Conservation (phyloP, 2,113 vertebrate species). For the Scomber japonicus region DNA sequence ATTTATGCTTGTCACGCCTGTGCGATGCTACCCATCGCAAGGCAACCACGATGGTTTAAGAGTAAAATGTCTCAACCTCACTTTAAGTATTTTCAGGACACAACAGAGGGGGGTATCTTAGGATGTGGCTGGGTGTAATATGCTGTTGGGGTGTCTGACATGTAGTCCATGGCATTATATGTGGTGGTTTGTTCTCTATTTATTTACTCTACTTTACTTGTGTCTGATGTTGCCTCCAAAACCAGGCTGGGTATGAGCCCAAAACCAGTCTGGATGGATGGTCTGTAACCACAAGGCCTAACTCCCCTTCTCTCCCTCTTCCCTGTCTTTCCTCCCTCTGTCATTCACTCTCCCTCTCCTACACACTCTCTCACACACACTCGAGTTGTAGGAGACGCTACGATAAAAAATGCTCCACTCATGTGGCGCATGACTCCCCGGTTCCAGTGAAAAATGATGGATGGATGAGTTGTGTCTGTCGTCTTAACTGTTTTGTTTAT, state of each 20-base stretch:
- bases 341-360: conserved; percentile 41
- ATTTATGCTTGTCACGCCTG: conserved; percentile 68
- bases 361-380: conserved; percentile 9
- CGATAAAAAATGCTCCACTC: conserved; percentile 29
- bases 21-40: conserved; percentile 52
- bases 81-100: conserved; percentile 52
- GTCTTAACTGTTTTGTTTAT: conserved; percentile 69
- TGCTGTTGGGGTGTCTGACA: conserved; percentile 48
- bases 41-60: conserved; percentile 49
- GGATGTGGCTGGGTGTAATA: conserved; percentile 34
- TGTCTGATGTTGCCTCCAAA: conserved; percentile 72
- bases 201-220: conserved; percentile 62
- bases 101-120: conserved; percentile 20
- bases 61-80: conserved; percentile 52
- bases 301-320: conserved; percentile 16
- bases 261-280: conserved; percentile 64
- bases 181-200: conserved; percentile 59
- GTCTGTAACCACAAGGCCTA: conserved; percentile 45
- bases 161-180: conserved; percentile 56
- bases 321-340: conserved; percentile 37
- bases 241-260: conserved; percentile 57
- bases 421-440: conserved; percentile 42
- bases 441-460: conserved; percentile 67
- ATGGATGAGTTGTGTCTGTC: conserved; percentile 45
- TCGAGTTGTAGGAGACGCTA: conserved; percentile 13